These are phyloP conservation scores for Callithrix jacchus DNA, from an alignment of 2,113 vertebrate species.

Conservation along the genomic window DNA sequence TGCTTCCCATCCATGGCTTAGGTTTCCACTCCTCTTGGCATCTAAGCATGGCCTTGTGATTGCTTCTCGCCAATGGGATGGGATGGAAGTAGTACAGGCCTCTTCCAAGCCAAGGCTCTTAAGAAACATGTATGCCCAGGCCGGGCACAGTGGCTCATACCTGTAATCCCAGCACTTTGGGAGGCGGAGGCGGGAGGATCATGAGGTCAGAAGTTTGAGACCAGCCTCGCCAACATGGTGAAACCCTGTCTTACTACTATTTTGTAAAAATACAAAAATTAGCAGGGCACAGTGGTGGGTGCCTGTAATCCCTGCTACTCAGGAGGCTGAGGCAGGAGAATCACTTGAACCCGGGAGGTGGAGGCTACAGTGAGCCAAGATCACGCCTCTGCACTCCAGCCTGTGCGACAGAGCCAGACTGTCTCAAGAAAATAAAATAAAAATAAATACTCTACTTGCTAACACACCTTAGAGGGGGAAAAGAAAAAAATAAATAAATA, in stretches of 20 bases:
- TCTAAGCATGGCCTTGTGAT: background rate
- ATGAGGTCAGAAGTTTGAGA: background rate
- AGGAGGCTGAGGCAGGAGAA: background rate
- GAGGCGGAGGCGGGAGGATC: background rate
- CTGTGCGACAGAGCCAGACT: background rate
- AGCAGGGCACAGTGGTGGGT: background rate
- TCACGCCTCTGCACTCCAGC: background rate
- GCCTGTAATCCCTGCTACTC: background rate
- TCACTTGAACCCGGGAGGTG: background rate
- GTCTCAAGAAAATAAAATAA: background rate
- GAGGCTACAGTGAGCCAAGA: background rate
- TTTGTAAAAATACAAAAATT: background rate
- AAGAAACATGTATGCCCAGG: background rate
- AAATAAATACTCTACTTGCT: background rate
- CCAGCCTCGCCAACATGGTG: background rate
- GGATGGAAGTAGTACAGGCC: background rate
- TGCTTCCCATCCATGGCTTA: background rate
- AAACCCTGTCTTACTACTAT: background rate
- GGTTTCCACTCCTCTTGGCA: background rate
- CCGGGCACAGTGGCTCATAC: fast-evolving
- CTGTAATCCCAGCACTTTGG: background rate
- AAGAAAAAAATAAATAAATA: background rate
- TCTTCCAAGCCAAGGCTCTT: background rate
- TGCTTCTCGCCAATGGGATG: background rate
- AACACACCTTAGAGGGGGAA: no score